Conservation (phyloP, 2,797 vertebrate species). For the Taeniopygia guttata region DNA sequence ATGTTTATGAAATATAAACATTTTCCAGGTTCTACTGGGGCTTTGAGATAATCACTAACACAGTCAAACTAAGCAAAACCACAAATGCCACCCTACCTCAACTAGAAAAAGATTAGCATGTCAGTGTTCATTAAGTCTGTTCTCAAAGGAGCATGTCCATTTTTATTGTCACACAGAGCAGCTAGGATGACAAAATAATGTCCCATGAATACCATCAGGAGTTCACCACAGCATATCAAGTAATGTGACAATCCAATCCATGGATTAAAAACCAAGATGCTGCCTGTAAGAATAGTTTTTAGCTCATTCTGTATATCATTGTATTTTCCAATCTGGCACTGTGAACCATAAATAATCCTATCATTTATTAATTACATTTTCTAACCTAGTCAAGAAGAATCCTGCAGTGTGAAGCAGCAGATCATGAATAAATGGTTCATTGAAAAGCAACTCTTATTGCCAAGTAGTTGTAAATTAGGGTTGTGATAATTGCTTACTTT, state of each 20-base stretch:
- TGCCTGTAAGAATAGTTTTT: constrained; percentile 63
- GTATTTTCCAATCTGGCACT: constrained; percentile 75
- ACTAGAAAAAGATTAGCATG: neutral
- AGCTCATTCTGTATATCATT: constrained; percentile 70
- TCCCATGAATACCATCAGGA: constrained; percentile 53
- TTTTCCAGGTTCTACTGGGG: neutral
- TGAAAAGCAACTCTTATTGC: constrained; percentile 78
- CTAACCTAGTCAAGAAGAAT: constrained; percentile 77
- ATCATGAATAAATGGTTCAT: constrained; percentile 77
- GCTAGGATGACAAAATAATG: constrained; percentile 11
- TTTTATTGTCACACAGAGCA: constrained; percentile 19
- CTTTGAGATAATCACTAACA: neutral
- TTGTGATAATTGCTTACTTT: constrained; percentile 79
- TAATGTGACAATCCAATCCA: constrained; percentile 54
- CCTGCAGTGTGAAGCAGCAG: constrained; percentile 70
- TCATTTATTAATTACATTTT: constrained; percentile 81
- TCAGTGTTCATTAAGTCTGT: neutral
- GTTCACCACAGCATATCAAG: constrained; percentile 54
- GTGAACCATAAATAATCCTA: constrained; percentile 82
- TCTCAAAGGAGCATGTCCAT: constrained; percentile 50
- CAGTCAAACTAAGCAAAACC: neutral
- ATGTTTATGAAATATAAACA: neutral
- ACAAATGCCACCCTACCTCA: neutral
- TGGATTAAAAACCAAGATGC: constrained; percentile 66
- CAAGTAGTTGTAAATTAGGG: constrained; percentile 76